Conservation (phyloP, 2,797 vertebrate genomes). For the Falco columbarius region DNA sequence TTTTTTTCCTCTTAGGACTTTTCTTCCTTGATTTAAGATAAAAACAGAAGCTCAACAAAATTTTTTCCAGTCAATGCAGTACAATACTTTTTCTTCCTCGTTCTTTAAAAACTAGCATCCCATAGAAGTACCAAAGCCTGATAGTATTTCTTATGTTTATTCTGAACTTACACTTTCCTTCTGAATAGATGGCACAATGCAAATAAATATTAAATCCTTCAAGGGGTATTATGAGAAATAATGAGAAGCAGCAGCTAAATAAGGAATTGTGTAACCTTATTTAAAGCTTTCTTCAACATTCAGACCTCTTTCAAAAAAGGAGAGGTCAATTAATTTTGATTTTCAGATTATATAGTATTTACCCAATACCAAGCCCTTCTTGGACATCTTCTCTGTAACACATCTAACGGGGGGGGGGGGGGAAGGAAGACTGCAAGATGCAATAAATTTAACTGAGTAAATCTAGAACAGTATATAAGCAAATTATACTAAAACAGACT, state of each 20-base stretch:
- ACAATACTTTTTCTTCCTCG: not conserved
- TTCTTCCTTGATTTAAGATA: not conserved
- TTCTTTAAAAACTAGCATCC: not conserved
- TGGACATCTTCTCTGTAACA: not conserved
- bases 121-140: not conserved
- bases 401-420: accelerated
- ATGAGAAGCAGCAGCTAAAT: not conserved
- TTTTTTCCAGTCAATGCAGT: not conserved
- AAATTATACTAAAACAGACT: not conserved
- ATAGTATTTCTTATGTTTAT: not conserved
- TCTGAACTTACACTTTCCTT: not conserved
- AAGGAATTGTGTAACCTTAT: not conserved
- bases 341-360: not conserved
- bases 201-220: not conserved
- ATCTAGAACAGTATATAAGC: not conserved
- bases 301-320: not conserved
- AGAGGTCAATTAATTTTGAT: not conserved
- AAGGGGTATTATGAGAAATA: not conserved
- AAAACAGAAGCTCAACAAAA: not conserved
- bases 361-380: not conserved
- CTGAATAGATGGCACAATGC: not conserved
- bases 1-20: not conserved
- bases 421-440: not conserved
- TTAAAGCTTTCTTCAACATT: not conserved
- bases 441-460: not conserved